Base-by-base conservation (phyloP, 30 jellyfish, hydroid and myxozoan species). In the Pelagia noctiluca region DNA sequence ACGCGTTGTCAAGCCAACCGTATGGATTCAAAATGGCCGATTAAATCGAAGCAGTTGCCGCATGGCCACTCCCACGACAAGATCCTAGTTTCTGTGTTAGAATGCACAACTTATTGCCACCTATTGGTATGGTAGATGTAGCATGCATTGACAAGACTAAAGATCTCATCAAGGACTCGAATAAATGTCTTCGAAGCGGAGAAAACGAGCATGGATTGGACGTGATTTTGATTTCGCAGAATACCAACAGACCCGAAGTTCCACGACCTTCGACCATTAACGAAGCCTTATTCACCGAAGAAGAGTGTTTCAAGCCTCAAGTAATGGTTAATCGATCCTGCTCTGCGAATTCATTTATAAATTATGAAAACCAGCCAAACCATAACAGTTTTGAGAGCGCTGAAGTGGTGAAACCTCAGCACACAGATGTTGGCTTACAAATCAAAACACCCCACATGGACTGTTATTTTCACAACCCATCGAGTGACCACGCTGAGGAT, bases 71-170 rank as follows among this genome's bases (percentile, higher is more conserved):
- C 68, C 30, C 7, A 52, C 12, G 21, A 19, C 12, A 52, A 52
- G 26, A 10, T 2, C 21, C 4, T 8, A 52, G 21, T 4, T 52
- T 19, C 21, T 4, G 26, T n/a, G n/a, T n/a, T n/a, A 70, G 64
- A 34, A 69, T 69, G 86, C 65, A 68, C 82, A 25, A 66, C 22
- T 52, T 80, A 21, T 50, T 80, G 77, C 90, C 90, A n/a, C 90
- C 90, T 61, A 80, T 82, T 71, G 92, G 86, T 21, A 71, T 60
- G 54, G 67, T 69, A 82, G 76, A 54, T 60, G 52, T 82, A 0
- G 24, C 61, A 11, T 79, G 72, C 21, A 28, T 50, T 21, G 57
- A 24, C 12, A 75, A 75, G 35, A n/a, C 37, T 47, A 25, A 25
- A n/a, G 38, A 34, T 47, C 35, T 64, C 28, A 53, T 70, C 35